Conservation (phyloP, 2,113 vertebrate species). For the Nansenia antarctica region DNA sequence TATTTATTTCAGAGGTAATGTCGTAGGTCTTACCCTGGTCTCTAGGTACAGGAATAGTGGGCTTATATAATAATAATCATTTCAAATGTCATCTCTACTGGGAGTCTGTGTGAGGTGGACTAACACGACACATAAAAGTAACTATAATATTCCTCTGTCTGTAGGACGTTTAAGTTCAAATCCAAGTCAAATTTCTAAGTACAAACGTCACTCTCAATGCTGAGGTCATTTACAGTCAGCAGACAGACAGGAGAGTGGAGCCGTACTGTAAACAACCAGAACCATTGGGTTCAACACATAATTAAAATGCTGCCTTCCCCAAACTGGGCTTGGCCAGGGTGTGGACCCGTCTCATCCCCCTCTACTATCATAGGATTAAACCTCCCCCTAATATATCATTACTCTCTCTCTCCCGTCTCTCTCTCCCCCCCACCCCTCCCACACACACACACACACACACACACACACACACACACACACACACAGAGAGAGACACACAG, state of each 20-base stretch:
- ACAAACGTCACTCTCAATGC: too few species aligned
- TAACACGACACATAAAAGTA: neutral
- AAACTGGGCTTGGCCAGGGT: neutral
- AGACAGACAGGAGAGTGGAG: neutral
- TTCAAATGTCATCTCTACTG: too few species aligned
- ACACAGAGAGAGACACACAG: constrained; percentile 22
- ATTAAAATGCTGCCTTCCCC: neutral
- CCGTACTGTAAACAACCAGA: neutral
- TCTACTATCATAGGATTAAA: constrained; percentile 11
- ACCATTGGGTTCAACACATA: neutral
- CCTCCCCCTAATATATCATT: constrained; percentile 23
- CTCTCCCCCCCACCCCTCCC: too few species aligned
- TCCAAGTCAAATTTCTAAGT: too few species aligned
- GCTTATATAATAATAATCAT: neutral
- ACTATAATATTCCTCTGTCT: neutral
- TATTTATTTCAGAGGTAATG: neutral
- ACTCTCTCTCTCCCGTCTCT: too few species aligned
- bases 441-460: neutral
- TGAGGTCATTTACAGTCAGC: too few species aligned
- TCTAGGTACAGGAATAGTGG: neutral
- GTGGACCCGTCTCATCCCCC: neutral
- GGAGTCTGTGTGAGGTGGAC: neutral
- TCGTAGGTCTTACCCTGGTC: neutral
- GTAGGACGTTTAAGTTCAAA: too few species aligned
- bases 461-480: constrained; percentile 8